Percentiles rank a stretch among this genome's conserved stretches.
These are phyloP conservation scores for Bombus waltoni DNA, from an alignment of 1,140 invertebrate genomes.

Conservation along the genomic window DNA sequence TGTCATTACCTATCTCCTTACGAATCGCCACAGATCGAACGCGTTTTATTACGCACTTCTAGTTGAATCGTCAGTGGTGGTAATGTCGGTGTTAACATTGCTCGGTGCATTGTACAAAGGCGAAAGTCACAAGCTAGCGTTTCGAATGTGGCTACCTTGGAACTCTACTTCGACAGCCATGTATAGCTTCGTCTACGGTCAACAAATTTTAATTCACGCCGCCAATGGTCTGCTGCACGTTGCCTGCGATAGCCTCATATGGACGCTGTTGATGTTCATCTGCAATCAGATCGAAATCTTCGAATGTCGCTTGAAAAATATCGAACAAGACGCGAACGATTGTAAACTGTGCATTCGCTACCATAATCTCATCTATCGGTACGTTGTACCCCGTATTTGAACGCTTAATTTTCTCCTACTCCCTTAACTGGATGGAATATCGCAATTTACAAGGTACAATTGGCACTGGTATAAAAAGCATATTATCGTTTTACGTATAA, in stretches of 20 bases:
- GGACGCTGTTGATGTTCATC: slow-evolving; percentile 50
- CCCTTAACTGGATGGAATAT: neutral
- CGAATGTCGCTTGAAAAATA: slow-evolving; percentile 40
- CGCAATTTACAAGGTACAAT: too few relatives aligned
- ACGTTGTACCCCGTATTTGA: neutral
- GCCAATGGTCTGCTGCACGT: slow-evolving; percentile 31
- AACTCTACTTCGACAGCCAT: neutral
- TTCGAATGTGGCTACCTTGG: slow-evolving; percentile 51
- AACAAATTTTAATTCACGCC: slow-evolving; percentile 23
- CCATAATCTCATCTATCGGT: slow-evolving; percentile 46
- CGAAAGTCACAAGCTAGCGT: neutral
- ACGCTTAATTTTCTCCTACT: neutral
- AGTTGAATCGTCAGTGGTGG: neutral
- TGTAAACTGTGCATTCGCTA: slow-evolving; percentile 10
- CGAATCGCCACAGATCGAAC: slow-evolving; percentile 26
- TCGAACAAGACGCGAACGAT: neutral
- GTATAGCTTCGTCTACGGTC: slow-evolving; percentile 37
- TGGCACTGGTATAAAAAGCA: too few relatives aligned
- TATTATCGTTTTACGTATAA: too few relatives aligned
- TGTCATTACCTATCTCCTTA: neutral
- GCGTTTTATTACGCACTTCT: slow-evolving; percentile 13
- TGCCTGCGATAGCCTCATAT: slow-evolving; percentile 57
- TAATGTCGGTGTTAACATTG: neutral
- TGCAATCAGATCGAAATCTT: slow-evolving; percentile 61
- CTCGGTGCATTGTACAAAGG: neutral